Evolutionary conservation across 1,140 invertebrate genomes (phyloP), one percentile per base, ranked within the genome.

Genomic region (Chionoecetes opilio): DNA sequence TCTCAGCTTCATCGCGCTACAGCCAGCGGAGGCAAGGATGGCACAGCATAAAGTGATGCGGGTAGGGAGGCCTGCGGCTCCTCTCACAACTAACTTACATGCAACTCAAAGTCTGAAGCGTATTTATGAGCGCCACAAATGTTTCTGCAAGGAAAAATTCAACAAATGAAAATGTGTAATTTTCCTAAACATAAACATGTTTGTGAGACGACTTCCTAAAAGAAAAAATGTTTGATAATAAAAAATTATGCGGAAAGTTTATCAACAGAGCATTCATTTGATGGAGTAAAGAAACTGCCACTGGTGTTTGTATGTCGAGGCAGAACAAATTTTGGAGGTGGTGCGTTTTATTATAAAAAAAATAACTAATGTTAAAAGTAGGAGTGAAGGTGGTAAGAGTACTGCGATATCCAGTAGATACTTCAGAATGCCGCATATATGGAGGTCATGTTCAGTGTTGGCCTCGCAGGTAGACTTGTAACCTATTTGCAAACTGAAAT

Each of bases 121-220:
- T 35, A 91, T 94, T 91, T 94, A 94, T 91, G 82, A 84, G 84
- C 93, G 93, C 93, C 93, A 82, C 75, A 94, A 82, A 46, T 38
- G 41, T 82, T 89, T 94, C 93, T 94, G 93, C 82, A 94, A 94
- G 87, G 35, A 91, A 90, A 82, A 41, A 82, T 94, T 75, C 31
- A 82, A 82, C 53, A 84, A 75, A 35, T 87, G 53, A 75, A 90
- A 41, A 82, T 32, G 21, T 17, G 46, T 53, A 14, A 31, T 35
- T 11, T 53, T 34, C 29, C 31, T 63, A 31, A 11, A 82, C 17
- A 84, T 38, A 17, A 53, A 29, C 35, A 38, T 0, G 31, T n/a
- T 34, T 17, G 9, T 53, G 11, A 91, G 11, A 26, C 8, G 11
- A 34, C 8, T 38, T 88, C n/a, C n/a, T 29, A 14, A 53, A 38